Base-by-base conservation (phyloP, 2,888 invertebrate genomes). In the Dinocampus coccinellae region DNA sequence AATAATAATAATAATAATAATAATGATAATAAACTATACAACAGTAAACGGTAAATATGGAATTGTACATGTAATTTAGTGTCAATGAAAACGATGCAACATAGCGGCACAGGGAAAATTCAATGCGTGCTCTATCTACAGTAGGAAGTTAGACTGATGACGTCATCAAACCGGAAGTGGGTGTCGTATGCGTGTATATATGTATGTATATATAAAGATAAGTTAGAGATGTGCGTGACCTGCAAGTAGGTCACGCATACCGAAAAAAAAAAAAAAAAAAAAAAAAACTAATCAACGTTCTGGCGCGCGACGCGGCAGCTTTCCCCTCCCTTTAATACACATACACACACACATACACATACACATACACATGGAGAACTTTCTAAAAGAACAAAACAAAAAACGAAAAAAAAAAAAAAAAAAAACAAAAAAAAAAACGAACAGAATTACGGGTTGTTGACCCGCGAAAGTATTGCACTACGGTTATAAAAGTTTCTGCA, bases 101-200 rank as follows among this genome's bases (percentile, higher is more conserved):
- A n/a, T n/a, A 1, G 39, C 3, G 39, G 13, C 3, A 13, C 2
- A 1, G 3, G n/a, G n/a, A 11, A 13, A 39, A 39, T 39, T 39
- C n/a, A n/a, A 39, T 6, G 39, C n/a, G 39, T 2, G 36, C 11
- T 9, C 11, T 36, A 11, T 39, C 13, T 39, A n/a, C 13, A 39
- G 9, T n/a, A 39, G 39, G 39, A 39, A 39, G 39, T 39, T 39
- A 39, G 13, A 39, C n/a, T 20, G 57, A 62, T 70, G 70, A 70
- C 69, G 66, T 69, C 66, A 69, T 39, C 65, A 57, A 39, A 62
- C 66, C 57, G 69, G 69, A 65, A 69, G 65, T 57, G 68, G 61
- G 67, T 57, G 65, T 36, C 60, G 69, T 52, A 60, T 58, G 42
- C 26, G 53, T 63, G 57, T 63, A n/a, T n/a, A n/a, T n/a, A n/a